These are phyloP conservation scores for Lacanobia wlatinum DNA, from an alignment of 2,888 invertebrate species.

Conservation along the genomic window DNA sequence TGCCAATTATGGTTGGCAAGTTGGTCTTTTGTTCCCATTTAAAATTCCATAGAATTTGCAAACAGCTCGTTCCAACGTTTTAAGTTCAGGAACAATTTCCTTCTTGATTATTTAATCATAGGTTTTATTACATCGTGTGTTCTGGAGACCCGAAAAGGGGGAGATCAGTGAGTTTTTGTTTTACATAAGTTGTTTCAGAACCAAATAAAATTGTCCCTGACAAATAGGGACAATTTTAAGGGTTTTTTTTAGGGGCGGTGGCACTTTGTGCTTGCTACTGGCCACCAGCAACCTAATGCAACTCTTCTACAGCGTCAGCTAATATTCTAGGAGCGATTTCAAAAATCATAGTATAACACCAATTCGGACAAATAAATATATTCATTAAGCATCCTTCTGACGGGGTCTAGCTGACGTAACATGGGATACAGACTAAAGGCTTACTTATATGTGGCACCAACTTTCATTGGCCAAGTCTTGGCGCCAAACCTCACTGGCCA, in stretches of 20 bases:
- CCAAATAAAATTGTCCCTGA: not conserved
- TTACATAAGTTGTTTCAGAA: not conserved
- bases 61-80: conserved; percentile 1
- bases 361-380: not conserved
- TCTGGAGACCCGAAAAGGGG: not conserved
- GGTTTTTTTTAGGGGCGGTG: too few species aligned
- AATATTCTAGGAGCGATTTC: too few species aligned
- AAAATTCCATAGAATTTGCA: not conserved
- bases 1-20: not conserved
- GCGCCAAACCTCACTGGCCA: conserved; percentile 49
- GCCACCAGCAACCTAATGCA: too few species aligned
- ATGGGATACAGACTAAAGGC: conserved; percentile 15
- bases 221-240: not conserved
- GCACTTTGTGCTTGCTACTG: not conserved
- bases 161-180: not conserved
- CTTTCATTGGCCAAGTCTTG: conserved; percentile 48
- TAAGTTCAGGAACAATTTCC: not conserved
- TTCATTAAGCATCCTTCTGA: not conserved
- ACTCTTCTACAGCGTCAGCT: too few species aligned
- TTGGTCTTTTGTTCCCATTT: not conserved
- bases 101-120: not conserved
- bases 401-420: conserved; percentile 11
- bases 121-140: too few species aligned
- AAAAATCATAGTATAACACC: too few species aligned
- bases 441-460: conserved; percentile 33